Conservation (phyloP, 2,797 vertebrate genomes). For the Uromys caudimaculatus region DNA sequence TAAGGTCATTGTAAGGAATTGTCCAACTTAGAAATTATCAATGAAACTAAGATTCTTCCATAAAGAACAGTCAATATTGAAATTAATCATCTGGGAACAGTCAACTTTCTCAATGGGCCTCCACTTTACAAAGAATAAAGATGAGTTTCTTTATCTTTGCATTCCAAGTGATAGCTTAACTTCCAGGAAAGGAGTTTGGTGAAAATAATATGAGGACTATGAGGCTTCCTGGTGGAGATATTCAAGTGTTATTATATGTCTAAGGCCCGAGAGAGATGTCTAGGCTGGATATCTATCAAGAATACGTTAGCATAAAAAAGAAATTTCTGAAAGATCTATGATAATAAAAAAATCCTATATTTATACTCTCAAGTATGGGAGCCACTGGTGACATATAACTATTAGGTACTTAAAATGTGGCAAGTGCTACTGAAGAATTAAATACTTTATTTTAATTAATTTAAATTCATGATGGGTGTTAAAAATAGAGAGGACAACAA, state of each 20-base stretch:
- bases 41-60: conserved; percentile 27
- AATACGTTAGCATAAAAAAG: not conserved
- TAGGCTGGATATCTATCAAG: not conserved
- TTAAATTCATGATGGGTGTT: not conserved
- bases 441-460: conserved; percentile 22
- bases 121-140: conserved; percentile 50
- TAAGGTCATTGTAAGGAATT: conserved; percentile 51
- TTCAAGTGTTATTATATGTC: not conserved
- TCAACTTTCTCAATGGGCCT: conserved; percentile 17
- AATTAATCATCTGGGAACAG: conserved; percentile 50
- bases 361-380: not conserved
- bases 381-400: not conserved
- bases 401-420: not conserved
- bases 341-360: not conserved
- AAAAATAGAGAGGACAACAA: not conserved
- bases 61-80: conserved; percentile 24
- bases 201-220: conserved; percentile 22
- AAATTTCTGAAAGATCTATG: not conserved
- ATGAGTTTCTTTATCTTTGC: conserved; percentile 35
- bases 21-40: conserved; percentile 59
- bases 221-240: not conserved
- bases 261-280: not conserved
- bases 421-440: not conserved
- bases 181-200: conserved; percentile 53
- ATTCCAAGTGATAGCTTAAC: not conserved